These are phyloP conservation scores for Thumatha senex DNA, from an alignment of 2,888 invertebrate genomes.

Conservation along the genomic window DNA sequence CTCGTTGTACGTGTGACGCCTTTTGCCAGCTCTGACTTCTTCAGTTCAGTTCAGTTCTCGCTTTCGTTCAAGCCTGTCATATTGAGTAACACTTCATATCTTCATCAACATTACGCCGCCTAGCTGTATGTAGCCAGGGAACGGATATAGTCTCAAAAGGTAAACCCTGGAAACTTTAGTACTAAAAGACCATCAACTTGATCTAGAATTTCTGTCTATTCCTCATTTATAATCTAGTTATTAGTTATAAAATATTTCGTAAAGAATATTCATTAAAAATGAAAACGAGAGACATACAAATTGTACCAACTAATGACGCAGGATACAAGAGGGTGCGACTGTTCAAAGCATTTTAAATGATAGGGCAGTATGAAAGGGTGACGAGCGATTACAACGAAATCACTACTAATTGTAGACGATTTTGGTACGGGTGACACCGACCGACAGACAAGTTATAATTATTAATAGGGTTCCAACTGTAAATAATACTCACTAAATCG, in stretches of 20 bases:
- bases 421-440: constrained; percentile 30
- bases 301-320: constrained; percentile 4
- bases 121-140: too few species aligned
- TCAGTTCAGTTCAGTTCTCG: too few species aligned
- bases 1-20: too few species aligned
- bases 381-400: constrained; percentile 28
- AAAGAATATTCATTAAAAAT: too few species aligned
- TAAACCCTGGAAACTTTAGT: neutral
- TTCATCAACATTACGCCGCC: too few species aligned
- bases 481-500: neutral
- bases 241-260: too few species aligned
- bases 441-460: constrained; percentile 1
- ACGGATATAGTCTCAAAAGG: neutral
- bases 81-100: too few species aligned
- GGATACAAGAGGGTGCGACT: constrained; percentile 3
- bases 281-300: neutral
- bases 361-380: constrained; percentile 22
- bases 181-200: neutral
- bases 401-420: constrained; percentile 34
- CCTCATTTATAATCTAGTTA: neutral
- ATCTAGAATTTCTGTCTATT: neutral
- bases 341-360: constrained; percentile 25
- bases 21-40: too few species aligned
- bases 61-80: too few species aligned
- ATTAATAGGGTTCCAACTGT: constrained; percentile 15